Evolutionary conservation across 2,888 invertebrate species (phyloP), one percentile per base, ranked within the genome.

Genomic region (Drosophila recens): DNA sequence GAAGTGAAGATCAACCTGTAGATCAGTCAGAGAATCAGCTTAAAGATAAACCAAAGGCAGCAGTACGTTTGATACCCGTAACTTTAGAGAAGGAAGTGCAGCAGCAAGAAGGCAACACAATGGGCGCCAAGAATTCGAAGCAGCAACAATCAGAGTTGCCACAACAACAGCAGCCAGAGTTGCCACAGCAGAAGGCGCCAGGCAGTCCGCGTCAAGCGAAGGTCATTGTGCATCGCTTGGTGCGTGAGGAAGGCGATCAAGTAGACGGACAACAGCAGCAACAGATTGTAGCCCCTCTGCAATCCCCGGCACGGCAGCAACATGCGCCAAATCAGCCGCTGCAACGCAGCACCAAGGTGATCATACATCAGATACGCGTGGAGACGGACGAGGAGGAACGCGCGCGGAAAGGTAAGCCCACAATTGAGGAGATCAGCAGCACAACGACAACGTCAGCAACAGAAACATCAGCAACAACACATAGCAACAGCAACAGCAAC

Each of bases 211-310:
- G 77, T 0, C 81, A 87, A 59, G 80, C 77, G 17, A 91, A 84
- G 74, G 89, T 91, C 52, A 91, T 91, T 67, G 81, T 90, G 34
- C 91, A 91, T 66, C 83, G 87, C 45, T 69, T 84, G 43, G 73
- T 89, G 4, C 59, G 68, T 8, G 79, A 51, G 10, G n/a, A 10
- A 13, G 27, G 1, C n/a, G 8, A 58, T 13, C 46, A 62, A 33
- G 61, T 62, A 4, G 61, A 46, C 36, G 61, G 42, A 2, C 48
- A 57, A 9, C 30, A 30, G 1, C 15, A 53, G 10, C 57, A 36
- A 13, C 43, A 51, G 33, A 38, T 23, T 27, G 4, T n/a, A 34
- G 10, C 30, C 4, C 36, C 42, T 20, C 34, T 34, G 15, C 48
- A 49, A 40, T 8, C 27, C n/a, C 20, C 38, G 9, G 30, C 58